phyloP scores from a whole-genome alignment of 2,797 vertebrate species.

The Threskiornis aethiopicus region DNA sequence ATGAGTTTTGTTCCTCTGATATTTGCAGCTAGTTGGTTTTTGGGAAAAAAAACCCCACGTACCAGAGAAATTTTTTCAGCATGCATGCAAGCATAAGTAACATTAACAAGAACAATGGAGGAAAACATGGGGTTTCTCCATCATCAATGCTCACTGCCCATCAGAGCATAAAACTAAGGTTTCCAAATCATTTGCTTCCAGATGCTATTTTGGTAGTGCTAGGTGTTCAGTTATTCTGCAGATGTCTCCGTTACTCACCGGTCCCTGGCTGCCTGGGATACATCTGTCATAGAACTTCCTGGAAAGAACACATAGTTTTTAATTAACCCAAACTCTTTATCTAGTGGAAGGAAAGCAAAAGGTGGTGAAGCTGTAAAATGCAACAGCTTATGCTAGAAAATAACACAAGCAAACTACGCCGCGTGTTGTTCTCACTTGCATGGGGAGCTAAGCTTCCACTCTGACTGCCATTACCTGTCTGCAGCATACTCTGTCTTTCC shows the following conservation, averaged over 20 bases:
- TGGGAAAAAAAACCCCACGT: not conserved
- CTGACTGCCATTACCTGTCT: not conserved
- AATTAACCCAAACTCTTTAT: not conserved
- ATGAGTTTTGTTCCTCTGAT: not conserved
- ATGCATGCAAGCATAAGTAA: not conserved
- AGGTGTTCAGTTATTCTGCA: not conserved
- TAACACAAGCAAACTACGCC: not conserved
- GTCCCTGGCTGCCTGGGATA: slow-evolving; percentile 32
- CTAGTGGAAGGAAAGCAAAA: not conserved
- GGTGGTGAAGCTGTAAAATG: not conserved
- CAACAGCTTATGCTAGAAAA: not conserved
- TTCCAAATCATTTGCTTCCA: not conserved
- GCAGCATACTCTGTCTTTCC: not conserved
- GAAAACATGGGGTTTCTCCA: not conserved
- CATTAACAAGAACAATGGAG: not conserved
- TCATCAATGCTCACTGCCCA: not conserved
- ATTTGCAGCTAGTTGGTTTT: not conserved
- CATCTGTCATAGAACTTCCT: not conserved
- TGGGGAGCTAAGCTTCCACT: not conserved
- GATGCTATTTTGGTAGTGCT: not conserved
- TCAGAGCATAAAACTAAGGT: not conserved
- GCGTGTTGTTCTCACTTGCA: fast-evolving
- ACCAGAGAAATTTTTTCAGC: not conserved
- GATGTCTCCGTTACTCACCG: slow-evolving; percentile 50
- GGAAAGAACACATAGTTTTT: not conserved